A percentile compares a stretch with the other conserved stretches of the same genome.
phyloP scores from a whole-genome alignment of 30 jellyfish, hydroid and myxozoan genomes.

The Sanderia malayensis region DNA sequence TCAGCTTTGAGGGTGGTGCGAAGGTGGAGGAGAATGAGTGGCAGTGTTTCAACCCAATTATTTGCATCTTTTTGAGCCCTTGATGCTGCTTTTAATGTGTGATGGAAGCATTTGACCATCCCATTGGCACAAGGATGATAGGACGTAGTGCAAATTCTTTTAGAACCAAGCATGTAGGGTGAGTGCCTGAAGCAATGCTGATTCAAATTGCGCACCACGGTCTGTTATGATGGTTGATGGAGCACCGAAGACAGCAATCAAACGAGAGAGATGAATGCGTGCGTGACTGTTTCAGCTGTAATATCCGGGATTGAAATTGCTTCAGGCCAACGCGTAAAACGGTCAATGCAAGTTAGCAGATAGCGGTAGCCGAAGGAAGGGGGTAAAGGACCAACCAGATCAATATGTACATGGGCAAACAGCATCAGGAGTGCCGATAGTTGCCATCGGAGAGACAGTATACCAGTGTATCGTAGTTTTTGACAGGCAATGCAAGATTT shows the following conservation, averaged over 20 bases:
- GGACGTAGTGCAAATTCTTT: slow-evolving; percentile 31
- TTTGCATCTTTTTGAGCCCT: slow-evolving; percentile 22
- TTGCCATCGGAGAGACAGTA: slow-evolving; percentile 15
- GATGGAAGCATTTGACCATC: slow-evolving; percentile 47
- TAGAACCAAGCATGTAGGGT: slow-evolving; percentile 10
- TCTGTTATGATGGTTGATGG: slow-evolving; percentile 34
- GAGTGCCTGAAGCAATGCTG: slow-evolving; percentile 12
- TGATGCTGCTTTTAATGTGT: slow-evolving; percentile 23
- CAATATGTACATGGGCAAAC: slow-evolving; percentile 46
- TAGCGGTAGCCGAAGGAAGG: slow-evolving; percentile 19
- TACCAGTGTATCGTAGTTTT: slow-evolving; percentile 32
- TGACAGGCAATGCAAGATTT: slow-evolving; percentile 40
- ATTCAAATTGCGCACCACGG: slow-evolving; percentile 54
- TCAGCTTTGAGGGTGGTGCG: slow-evolving; percentile 36
- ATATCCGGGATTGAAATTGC: slow-evolving; percentile 33
- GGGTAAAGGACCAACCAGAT: slow-evolving; percentile 47
- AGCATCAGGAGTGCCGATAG: slow-evolving; percentile 26
- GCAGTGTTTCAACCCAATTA: slow-evolving; percentile 41
- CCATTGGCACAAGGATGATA: slow-evolving; percentile 55
- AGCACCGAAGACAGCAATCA: slow-evolving; percentile 50
- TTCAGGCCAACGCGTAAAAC: slow-evolving; percentile 64
- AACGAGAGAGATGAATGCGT: slow-evolving; percentile 20
- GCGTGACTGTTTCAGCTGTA: slow-evolving; percentile 32
- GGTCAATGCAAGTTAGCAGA: slow-evolving; percentile 43
- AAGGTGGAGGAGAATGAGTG: slow-evolving; percentile 32